phyloP scores from a whole-genome alignment of 92 coral and sea anemone genomes.

The Siderastrea siderea region DNA sequence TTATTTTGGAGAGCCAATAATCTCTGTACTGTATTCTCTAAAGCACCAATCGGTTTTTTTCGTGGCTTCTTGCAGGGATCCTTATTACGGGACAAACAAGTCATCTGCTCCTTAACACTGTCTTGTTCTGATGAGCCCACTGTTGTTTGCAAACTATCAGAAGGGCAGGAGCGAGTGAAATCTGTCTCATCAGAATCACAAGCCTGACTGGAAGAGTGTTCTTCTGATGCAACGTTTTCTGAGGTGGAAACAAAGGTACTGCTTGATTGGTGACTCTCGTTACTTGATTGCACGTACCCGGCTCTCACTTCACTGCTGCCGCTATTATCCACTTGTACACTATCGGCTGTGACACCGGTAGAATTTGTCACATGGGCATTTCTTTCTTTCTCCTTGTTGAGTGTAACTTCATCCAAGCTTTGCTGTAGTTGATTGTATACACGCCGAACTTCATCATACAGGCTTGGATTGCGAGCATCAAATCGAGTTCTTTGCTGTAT shows the following conservation, averaged over 20 bases:
- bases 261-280: neutral
- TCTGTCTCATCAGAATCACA: neutral
- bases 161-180: neutral
- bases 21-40: slow-evolving; percentile 22
- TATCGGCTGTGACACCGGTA: neutral
- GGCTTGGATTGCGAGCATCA: neutral
- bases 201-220: neutral
- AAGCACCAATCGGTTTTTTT: slow-evolving; percentile 15
- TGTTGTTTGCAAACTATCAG: neutral
- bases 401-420: slow-evolving; percentile 2
- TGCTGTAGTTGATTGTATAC: slow-evolving; percentile 15
- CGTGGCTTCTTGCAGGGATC: neutral
- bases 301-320: neutral
- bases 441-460: slow-evolving; percentile 8
- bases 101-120: neutral
- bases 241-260: neutral
- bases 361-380: neutral
- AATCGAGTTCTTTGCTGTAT: neutral
- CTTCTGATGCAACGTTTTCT: neutral
- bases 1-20: slow-evolving; percentile 7
- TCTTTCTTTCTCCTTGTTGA: neutral
- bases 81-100: neutral
- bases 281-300: neutral
- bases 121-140: neutral
- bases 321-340: too few relatives aligned